phyloP scores from a whole-genome alignment of 1,140 invertebrate genomes.

The Cephus cinctus region DNA sequence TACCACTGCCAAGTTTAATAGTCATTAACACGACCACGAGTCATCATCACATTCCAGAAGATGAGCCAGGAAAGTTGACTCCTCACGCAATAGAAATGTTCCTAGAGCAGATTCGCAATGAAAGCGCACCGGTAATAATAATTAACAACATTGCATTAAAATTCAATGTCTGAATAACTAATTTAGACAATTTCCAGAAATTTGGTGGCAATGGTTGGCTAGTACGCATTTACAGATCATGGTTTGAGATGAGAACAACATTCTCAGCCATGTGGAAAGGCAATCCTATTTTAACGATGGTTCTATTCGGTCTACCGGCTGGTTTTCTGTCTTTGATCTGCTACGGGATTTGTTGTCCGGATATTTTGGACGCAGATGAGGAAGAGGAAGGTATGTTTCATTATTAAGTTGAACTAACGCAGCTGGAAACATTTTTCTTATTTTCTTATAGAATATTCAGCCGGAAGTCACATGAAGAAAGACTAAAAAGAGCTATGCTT shows the following conservation, averaged over 20 bases:
- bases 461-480: conserved; percentile 46
- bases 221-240: conserved; percentile 71
- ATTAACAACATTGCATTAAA: conserved; percentile 4
- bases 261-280: conserved; percentile 84
- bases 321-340: conserved; percentile 91
- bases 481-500: conserved; percentile 31
- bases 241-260: conserved; percentile 74
- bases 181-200: conserved; percentile 55
- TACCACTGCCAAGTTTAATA: conserved; percentile 82
- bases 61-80: conserved; percentile 77
- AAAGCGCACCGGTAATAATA: conserved; percentile 67
- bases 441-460: conserved; percentile 32
- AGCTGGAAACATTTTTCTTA: conserved; percentile 24
- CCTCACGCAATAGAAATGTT: conserved; percentile 77
- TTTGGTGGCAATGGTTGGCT: conserved; percentile 79
- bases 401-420: background rate
- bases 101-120: conserved; percentile 72
- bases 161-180: conserved; percentile 9
- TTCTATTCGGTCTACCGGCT: conserved; percentile 85
- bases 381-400: conserved; percentile 63
- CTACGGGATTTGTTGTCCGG: conserved; percentile 91
- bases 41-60: conserved; percentile 86
- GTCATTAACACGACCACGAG: conserved; percentile 88
- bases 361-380: conserved; percentile 90
- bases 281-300: conserved; percentile 84